These are phyloP conservation scores for Zygaena filipendulae DNA, from an alignment of 2,888 invertebrate species.

Conservation along the genomic window DNA sequence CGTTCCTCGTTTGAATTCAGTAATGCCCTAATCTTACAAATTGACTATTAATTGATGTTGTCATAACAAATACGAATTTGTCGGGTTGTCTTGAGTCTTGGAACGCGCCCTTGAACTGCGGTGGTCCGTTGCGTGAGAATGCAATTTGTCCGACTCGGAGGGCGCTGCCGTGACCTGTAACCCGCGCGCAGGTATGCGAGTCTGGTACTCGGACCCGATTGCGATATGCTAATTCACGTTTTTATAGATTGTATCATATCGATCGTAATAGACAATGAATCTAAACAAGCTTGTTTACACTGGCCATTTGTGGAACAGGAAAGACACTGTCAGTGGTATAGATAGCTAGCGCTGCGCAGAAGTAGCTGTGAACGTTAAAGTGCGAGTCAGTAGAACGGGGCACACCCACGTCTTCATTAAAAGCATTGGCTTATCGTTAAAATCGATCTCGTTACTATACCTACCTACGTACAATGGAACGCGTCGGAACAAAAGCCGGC, in stretches of 20 bases:
- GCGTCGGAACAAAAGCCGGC: constrained; percentile 59
- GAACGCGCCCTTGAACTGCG: constrained; percentile 12
- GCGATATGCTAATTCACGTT: constrained; percentile 54
- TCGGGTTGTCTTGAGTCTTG: constrained; percentile 19
- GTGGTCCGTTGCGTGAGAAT: constrained; percentile 38
- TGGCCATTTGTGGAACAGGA: too few species aligned
- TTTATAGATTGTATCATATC: too few species aligned
- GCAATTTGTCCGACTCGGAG: constrained; percentile 41
- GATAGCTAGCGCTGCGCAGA: too few species aligned
- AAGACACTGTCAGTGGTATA: too few species aligned
- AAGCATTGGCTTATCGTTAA: constrained; percentile 48
- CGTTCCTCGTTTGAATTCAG: too few species aligned
- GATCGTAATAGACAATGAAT: too few species aligned
- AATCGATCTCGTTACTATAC: constrained; percentile 65
- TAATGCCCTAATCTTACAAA: too few species aligned
- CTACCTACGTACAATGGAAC: constrained; percentile 64
- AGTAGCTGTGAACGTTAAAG: too few species aligned
- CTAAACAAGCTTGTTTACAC: too few species aligned
- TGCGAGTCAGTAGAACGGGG: constrained; percentile 25
- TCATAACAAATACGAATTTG: constrained; percentile 10
- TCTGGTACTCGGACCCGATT: constrained; percentile 26
- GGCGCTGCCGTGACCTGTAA: constrained; percentile 30
- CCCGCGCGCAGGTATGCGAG: constrained; percentile 23
- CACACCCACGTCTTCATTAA: constrained; percentile 65
- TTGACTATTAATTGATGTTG: too few species aligned